Evolutionary conservation across 2,888 invertebrate genomes (phyloP).

Genomic region (Embidobia sp.): DNA sequence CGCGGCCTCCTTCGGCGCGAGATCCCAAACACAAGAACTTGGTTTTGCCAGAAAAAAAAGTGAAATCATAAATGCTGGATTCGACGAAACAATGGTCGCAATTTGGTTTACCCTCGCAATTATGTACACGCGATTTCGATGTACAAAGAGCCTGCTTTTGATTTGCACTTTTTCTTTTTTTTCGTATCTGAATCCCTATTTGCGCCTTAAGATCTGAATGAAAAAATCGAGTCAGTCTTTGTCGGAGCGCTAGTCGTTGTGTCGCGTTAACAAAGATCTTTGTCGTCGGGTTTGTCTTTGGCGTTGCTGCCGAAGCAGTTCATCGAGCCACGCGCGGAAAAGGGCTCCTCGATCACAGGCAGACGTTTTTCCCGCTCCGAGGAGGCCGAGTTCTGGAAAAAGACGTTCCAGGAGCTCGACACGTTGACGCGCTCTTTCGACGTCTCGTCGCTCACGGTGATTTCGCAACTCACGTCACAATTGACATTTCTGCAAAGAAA

Average conservation of each 20-base stretch:
- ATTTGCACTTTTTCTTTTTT: too few species aligned
- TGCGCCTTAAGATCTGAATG: neutral
- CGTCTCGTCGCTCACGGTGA: conserved; percentile 65
- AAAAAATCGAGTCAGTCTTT: conserved; percentile 67
- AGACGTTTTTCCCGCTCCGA: conserved; percentile 75
- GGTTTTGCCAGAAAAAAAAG: too few species aligned
- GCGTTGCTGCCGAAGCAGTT: conserved; percentile 61
- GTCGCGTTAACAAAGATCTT: conserved; percentile 67
- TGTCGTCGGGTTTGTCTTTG: conserved; percentile 66
- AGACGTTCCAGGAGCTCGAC: conserved; percentile 82
- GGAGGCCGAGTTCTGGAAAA: conserved; percentile 80
- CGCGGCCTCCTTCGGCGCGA: conserved; percentile 9
- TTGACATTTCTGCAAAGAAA: conserved; percentile 69
- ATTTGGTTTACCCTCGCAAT: too few species aligned
- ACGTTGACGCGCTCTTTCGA: conserved; percentile 82
- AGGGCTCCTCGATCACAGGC: conserved; percentile 74
- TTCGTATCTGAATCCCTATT: too few species aligned
- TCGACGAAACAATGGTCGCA: too few species aligned
- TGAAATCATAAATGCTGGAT: too few species aligned
- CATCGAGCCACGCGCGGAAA: conserved; percentile 6
- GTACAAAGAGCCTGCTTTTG: too few species aligned
- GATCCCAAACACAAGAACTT: too few species aligned
- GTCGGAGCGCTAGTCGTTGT: conserved; percentile 35
- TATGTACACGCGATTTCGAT: too few species aligned
- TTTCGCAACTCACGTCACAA: conserved; percentile 70